These are phyloP conservation scores for Caenorhabditis sulstoni DNA, from an alignment of 2,888 invertebrate genomes.

Conservation along the genomic window DNA sequence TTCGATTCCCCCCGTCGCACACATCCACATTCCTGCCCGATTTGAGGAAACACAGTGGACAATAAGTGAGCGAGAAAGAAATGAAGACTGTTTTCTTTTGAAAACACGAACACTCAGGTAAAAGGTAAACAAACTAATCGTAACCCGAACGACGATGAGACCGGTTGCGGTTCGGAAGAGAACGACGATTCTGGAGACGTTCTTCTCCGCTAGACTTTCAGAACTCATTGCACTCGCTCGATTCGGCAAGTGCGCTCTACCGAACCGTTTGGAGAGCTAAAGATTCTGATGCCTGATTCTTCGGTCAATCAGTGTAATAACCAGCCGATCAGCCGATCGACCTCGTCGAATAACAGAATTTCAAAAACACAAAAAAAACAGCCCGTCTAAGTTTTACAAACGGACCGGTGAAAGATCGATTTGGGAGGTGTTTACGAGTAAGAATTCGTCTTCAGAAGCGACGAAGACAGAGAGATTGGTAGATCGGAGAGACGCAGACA, in stretches of 20 bases:
- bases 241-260: too few relatives aligned
- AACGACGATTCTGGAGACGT: slow-evolving; percentile 4
- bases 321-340: slow-evolving; percentile 8
- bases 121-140: slow-evolving; percentile 13
- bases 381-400: slow-evolving; percentile 4
- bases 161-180: neutral
- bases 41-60: slow-evolving; percentile 10
- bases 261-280: too few relatives aligned
- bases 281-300: slow-evolving; percentile 42
- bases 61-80: neutral
- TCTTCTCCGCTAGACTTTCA: neutral
- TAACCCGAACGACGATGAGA: slow-evolving; percentile 1
- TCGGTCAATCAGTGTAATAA: slow-evolving; percentile 31
- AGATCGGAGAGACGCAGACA: slow-evolving; percentile 27
- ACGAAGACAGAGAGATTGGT: too few relatives aligned
- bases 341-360: slow-evolving; percentile 36
- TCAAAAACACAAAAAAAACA: slow-evolving; percentile 5
- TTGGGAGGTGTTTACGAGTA: slow-evolving; percentile 28
- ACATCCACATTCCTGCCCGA: slow-evolving; percentile 45
- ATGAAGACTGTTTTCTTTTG: slow-evolving; percentile 4
- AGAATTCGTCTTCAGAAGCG: slow-evolving; percentile 6
- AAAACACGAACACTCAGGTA: neutral
- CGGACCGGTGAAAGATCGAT: slow-evolving; percentile 45
- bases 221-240: neutral
- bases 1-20: slow-evolving; percentile 23